Evolutionary conservation across 2,888 invertebrate genomes (phyloP), one percentile per base, ranked within the genome.

Genomic region (Lochmaea crataegi): DNA sequence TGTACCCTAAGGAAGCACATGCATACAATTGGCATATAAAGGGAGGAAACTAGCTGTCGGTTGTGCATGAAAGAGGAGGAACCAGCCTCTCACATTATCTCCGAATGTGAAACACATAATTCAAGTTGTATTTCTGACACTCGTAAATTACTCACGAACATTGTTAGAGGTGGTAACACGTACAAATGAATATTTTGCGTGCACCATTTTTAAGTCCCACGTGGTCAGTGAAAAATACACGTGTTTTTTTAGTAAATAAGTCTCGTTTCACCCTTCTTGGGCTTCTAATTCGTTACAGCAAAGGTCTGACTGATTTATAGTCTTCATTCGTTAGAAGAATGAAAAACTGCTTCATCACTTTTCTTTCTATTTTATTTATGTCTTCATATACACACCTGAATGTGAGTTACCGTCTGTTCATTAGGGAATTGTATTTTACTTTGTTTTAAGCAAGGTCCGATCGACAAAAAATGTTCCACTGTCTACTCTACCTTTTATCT

Each of bases 351-450:
- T 26, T 70, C 64, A 65, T 70, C 70, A 70, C 64, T 70, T 70
- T 57, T 70, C 70, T 70, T 64, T 70, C 70, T 70, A 70, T 70
- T 70, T 70, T 70, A 70, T 70, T 70, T 70, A 65, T 70, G 64
- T 70, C 70, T 70, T 70, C 70, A 64, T 64, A 70, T 70, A 70
- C 18, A 56, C 64, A 70, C 64, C 57, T 70, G 64, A 53, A 64
- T 70, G 64, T 64, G 64, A 64, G 64, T 70, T 64, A 64, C 64
- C 42, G 64, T 26, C 9, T 38, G 16, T 57, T 57, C 64, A 69
- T 69, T 69, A 57, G 45, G 63, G 41, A 64, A 70, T 65, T 18
- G 16, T 42, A 48, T 65, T 65, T 51, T 14, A 11, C 38, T 65
- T 65, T 65, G 65, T 48, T 63, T 63, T 63, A 10, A 42, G 63